These are phyloP conservation scores for Rissa tridactyla DNA, from an alignment of 2,113 vertebrate genomes.

Conservation along the genomic window DNA sequence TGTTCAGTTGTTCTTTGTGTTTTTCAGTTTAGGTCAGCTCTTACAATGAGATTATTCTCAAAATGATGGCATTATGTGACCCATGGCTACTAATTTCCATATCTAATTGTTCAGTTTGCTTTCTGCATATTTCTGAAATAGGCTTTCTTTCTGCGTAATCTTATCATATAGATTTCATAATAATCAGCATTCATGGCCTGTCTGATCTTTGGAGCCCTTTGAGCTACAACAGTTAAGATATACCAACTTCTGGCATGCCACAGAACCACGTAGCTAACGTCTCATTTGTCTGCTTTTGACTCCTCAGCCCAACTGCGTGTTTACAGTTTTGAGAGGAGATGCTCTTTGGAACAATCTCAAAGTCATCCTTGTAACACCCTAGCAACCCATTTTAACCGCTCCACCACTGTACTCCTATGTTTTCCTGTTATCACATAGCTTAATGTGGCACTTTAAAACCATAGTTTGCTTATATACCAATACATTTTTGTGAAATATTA, in stretches of 20 bases:
- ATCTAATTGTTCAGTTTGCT: background rate
- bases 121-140: background rate
- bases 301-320: background rate
- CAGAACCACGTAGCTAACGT: background rate
- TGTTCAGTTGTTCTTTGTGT: background rate
- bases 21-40: background rate
- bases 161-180: background rate
- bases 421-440: background rate
- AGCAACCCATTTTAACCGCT: background rate
- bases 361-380: background rate
- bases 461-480: background rate
- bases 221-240: background rate
- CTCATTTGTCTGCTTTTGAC: background rate
- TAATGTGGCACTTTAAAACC: background rate
- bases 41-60: background rate
- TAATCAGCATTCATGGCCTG: background rate
- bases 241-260: background rate
- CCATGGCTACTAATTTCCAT: background rate
- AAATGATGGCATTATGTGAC: background rate
- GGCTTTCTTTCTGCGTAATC: background rate
- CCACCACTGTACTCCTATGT: background rate
- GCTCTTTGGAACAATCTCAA: background rate
- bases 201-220: slow-evolving; percentile 1
- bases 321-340: background rate
- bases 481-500: background rate